Conservation (phyloP, 2,797 vertebrate species). For the Urosaurus nigricauda region DNA sequence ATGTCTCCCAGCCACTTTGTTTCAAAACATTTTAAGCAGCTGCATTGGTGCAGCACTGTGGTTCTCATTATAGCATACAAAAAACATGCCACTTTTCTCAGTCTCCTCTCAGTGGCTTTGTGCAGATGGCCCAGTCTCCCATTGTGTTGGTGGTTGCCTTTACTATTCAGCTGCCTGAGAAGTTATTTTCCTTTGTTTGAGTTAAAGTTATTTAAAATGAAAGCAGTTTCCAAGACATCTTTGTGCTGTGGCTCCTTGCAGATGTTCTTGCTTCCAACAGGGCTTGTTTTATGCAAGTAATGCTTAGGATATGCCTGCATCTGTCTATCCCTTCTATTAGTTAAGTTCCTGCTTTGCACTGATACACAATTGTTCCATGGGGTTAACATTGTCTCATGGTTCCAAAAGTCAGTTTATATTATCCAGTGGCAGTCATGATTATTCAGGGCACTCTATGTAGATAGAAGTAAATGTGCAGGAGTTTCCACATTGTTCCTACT, state of each 20-base stretch:
- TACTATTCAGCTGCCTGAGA: conserved; percentile 22
- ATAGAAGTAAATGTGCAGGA: neutral
- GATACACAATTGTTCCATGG: neutral
- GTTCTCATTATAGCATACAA: neutral
- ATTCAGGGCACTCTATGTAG: neutral
- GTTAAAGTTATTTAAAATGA: conserved; percentile 28
- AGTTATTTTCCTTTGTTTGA: conserved; percentile 66
- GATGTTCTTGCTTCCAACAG: conserved; percentile 3
- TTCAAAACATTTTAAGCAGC: neutral
- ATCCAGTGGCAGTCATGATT: neutral
- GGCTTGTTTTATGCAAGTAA: neutral
- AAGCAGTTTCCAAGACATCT: conserved; percentile 36
- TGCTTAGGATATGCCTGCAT: neutral
- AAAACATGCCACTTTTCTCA: conserved; percentile 30
- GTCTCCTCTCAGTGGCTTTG: conserved; percentile 30
- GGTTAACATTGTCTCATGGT: neutral
- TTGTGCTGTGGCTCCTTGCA: conserved; percentile 17
- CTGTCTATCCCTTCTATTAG: neutral
- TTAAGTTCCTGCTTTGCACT: neutral
- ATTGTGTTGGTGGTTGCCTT: conserved; percentile 8
- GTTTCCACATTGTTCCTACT: neutral
- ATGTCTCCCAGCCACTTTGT: neutral
- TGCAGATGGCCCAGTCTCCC: conserved; percentile 47
- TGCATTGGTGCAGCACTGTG: neutral
- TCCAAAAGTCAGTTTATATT: neutral